phyloP scores from a whole-genome alignment of 2,797 vertebrate genomes.

The Artibeus lituratus region DNA sequence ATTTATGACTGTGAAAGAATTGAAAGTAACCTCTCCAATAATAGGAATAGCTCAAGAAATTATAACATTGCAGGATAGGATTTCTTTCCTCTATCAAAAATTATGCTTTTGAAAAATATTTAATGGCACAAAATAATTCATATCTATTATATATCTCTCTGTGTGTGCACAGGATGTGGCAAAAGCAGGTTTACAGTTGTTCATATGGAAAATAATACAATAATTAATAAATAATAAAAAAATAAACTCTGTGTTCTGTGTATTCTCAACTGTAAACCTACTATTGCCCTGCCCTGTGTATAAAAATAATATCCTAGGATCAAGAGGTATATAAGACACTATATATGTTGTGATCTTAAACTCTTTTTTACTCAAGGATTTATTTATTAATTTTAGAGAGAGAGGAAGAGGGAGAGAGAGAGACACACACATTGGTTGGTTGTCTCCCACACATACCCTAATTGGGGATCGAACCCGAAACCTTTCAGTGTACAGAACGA shows the following conservation, averaged over 20 bases:
- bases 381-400: no score
- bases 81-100: constrained; percentile 20
- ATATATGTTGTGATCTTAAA: background rate
- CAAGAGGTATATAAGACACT: background rate
- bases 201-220: no score
- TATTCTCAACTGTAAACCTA: no score
- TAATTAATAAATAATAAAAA: no score
- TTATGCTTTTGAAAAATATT: background rate
- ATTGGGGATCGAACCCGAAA: no score
- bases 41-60: constrained; percentile 36
- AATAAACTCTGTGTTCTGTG: no score
- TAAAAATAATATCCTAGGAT: background rate
- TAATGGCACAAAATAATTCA: background rate
- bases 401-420: no score
- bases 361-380: no score
- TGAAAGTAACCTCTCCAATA: constrained; percentile 29
- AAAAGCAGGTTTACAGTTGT: no score
- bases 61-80: background rate
- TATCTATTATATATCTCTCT: background rate
- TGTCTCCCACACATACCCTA: no score
- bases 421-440: no score
- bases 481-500: no score
- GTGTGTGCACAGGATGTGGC: background rate
- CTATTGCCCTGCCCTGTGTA: background rate
- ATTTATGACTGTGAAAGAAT: constrained; percentile 48